Evolutionary conservation across 2,797 vertebrate species (phyloP), one percentile per base, ranked within the genome.

Genomic region (Apogon talboti): DNA sequence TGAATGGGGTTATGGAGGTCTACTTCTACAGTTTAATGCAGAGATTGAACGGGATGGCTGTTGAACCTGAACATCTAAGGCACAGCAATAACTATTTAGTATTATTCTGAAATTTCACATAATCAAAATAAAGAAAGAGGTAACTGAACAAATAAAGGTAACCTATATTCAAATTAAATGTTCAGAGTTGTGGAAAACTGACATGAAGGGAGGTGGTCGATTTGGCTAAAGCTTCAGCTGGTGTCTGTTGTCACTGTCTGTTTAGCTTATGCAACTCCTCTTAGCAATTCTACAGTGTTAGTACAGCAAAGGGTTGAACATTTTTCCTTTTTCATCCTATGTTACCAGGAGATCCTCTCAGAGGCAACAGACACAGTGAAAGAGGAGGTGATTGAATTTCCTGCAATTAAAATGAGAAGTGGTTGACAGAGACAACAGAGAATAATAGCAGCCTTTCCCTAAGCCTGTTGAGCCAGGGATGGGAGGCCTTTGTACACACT

Each of bases 341-440:
- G 92, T 93, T 90, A 87, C 93, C 89, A 56, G 68, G 92, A 72
- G 89, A 93, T 87, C 73, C 74, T 76, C 76, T 79, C 67, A 11
- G 30, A 79, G 74, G 76, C 60, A 12, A 70, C 75, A 80, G 75
- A 46, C 51, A 37, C 30, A 41, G 61, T 33, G 61, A 55, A 76
- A 74, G 68, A 44, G 38, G 66, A 71, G 65, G 75, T 69, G 88
- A 92, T 92, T 91, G 85, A 88, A 86, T 92, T 94, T 92, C 87
- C 77, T 87, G 82, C 90, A 87, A 91, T 88, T 90, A 89, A 91
- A 91, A 90, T 85, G 85, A 90, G 76, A 87, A 80, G 74, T 52
- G 76, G 74, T 54, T 13, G 4, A 56, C 55, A 73, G 76, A 90
- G 79, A 86, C 82, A 76, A 82, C 71, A 59, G 63, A 69, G 78